Percentiles rank a stretch among this genome's conserved stretches.
These are phyloP conservation scores for Lepidothrix coronata DNA, from an alignment of 2,113 vertebrate species.

Conservation along the genomic window DNA sequence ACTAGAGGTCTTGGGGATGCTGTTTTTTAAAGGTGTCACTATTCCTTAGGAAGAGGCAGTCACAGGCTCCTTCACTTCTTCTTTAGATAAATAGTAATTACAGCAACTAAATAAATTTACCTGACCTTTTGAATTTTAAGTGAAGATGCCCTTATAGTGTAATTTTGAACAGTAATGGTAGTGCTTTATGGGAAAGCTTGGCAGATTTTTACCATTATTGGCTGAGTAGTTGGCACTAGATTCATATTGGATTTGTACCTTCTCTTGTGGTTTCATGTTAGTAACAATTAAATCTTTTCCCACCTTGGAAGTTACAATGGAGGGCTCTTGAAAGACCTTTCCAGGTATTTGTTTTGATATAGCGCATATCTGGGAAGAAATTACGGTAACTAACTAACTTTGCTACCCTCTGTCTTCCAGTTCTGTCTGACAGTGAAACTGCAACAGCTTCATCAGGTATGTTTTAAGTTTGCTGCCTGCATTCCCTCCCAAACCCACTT, in stretches of 20 bases:
- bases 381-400: not conserved
- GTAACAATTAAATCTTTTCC: not conserved
- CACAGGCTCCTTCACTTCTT: not conserved
- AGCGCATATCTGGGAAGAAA: not conserved
- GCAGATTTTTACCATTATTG: not conserved
- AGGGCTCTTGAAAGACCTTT: not conserved
- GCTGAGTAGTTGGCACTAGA: not conserved
- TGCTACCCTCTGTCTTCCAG: slow-evolving; percentile 8
- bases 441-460: not conserved
- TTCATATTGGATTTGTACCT: not conserved
- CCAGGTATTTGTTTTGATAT: not conserved
- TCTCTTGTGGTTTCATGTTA: not conserved
- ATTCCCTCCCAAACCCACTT: not conserved
- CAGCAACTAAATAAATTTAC: not conserved
- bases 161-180: not conserved
- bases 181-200: not conserved
- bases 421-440: not conserved
- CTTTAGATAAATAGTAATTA: not conserved
- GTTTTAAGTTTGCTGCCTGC: not conserved
- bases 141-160: not conserved
- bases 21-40: not conserved
- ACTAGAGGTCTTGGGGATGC: not conserved
- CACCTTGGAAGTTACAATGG: not conserved
- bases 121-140: not conserved
- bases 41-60: not conserved